Base-by-base conservation (phyloP, 2,113 vertebrate genomes). In the Tor tambroides region DNA sequence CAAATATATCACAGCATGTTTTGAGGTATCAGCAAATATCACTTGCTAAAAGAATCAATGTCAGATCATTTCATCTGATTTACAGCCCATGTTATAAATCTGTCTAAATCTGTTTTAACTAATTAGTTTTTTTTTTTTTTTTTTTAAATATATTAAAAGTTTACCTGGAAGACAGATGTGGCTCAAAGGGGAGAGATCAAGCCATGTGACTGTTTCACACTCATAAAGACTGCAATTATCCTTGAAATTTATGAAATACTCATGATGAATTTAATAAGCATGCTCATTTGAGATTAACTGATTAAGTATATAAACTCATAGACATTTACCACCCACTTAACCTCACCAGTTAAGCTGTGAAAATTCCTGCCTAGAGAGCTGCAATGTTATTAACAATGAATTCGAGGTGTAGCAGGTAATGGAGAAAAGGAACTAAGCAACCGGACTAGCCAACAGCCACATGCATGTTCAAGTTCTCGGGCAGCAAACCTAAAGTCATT, bases 221-320 rank as follows among this genome's bases (percentile, higher is more conserved):
- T 41, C 71, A n/a, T 74, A 74, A 71, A 71, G 11, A 11, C 38
- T 26, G 23, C 41, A 46, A 17, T 75, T 75, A 75, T 75, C 72
- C 12, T 6, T 15, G 5, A 76, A 75, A 76, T 26, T 15, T 17
- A 46, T 46, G 12, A 75, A 75, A 75, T 76, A 14, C n/a, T 76
- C 12, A 49, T 76, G 72, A 76, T 76, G 41, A 46, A 26, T 76
- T 76, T 76, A 76, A 76, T 76, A 76, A 76, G 74, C 74, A 46
- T 17, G 23, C 74, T 49, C 3, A 76, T 49, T 41, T 56, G 49
- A 78, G 49, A 78, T 54, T 1, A 78, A 54, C 78, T 5, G 54
- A 78, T 78, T 56, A 63, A 61, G 56, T 8, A 41, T 63, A 35
- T 41, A 26, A 63, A 63, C 56, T n/a, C 56, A 79, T 17, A 41